These are phyloP conservation scores for Sorex fumeus DNA, from an alignment of 2,113 vertebrate genomes.

Conservation along the genomic window DNA sequence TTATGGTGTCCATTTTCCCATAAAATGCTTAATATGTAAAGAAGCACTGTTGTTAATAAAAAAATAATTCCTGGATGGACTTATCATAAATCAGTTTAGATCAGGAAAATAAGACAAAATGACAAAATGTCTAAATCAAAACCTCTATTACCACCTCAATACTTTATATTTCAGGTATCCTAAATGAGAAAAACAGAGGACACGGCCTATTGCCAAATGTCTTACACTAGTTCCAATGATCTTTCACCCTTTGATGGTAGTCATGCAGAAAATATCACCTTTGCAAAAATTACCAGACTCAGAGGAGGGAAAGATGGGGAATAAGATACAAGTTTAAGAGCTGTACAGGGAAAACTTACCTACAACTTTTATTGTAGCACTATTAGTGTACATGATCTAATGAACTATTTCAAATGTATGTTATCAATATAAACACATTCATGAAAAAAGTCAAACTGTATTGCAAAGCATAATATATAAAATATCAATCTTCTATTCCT, in stretches of 20 bases:
- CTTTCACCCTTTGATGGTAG: neutral
- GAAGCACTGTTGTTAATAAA: neutral
- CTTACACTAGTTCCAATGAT: neutral
- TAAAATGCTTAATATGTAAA: neutral
- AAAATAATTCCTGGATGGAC: neutral
- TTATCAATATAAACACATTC: slow-evolving; percentile 18
- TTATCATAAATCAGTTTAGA: neutral
- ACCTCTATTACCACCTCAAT: slow-evolving; percentile 12
- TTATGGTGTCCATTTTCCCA: neutral
- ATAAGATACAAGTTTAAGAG: neutral
- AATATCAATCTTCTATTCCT: neutral
- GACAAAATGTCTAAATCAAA: slow-evolving; percentile 1
- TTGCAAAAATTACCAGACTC: neutral
- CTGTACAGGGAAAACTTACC: neutral
- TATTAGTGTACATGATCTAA: neutral
- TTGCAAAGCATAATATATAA: neutral
- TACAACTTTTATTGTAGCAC: neutral
- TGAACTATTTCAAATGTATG: neutral
- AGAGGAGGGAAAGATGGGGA: neutral
- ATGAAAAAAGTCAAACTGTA: neutral
- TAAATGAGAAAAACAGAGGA: slow-evolving; percentile 26
- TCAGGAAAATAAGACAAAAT: slow-evolving; percentile 42
- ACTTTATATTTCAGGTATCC: neutral
- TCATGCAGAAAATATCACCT: neutral
- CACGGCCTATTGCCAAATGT: neutral